Evolutionary conservation across 1,140 invertebrate genomes (phyloP).

Genomic region (Cherax destructor): DNA sequence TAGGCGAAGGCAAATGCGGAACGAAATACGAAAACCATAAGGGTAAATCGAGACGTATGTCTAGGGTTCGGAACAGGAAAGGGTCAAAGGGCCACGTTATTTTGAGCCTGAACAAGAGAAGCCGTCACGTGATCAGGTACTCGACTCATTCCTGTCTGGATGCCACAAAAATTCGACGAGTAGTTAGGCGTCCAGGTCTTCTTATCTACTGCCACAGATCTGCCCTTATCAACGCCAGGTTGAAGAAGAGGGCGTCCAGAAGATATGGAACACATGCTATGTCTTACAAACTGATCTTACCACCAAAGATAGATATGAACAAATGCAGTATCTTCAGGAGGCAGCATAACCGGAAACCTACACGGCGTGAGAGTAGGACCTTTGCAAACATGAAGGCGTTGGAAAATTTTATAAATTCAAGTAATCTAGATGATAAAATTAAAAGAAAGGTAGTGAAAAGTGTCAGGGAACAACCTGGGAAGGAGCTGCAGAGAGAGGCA

Average conservation of each 20-base stretch:
- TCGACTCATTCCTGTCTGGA: conserved; percentile 49
- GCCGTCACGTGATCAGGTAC: conserved; percentile 34
- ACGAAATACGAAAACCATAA: not conserved
- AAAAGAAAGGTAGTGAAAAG: not conserved
- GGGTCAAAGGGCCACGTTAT: not conserved
- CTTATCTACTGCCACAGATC: conserved; percentile 29
- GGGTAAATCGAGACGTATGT: not conserved
- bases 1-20: not conserved
- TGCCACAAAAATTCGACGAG: not conserved
- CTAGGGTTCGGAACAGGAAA: not conserved
- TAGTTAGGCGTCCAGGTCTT: conserved; percentile 44
- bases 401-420: not conserved
- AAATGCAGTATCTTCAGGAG: not conserved
- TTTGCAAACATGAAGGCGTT: not conserved
- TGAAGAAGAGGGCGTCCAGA: conserved; percentile 18
- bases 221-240: conserved; percentile 26
- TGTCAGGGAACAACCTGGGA: not conserved
- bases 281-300: not conserved
- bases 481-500: not conserved
- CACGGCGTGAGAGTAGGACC: not conserved
- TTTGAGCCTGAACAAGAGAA: not conserved
- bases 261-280: not conserved
- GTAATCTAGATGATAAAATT: not conserved
- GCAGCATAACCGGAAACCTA: not conserved
- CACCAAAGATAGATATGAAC: not conserved